Evolutionary conservation across 2,113 vertebrate genomes (phyloP), one percentile per base, ranked within the genome.

Genomic region (Tursiops truncatus): DNA sequence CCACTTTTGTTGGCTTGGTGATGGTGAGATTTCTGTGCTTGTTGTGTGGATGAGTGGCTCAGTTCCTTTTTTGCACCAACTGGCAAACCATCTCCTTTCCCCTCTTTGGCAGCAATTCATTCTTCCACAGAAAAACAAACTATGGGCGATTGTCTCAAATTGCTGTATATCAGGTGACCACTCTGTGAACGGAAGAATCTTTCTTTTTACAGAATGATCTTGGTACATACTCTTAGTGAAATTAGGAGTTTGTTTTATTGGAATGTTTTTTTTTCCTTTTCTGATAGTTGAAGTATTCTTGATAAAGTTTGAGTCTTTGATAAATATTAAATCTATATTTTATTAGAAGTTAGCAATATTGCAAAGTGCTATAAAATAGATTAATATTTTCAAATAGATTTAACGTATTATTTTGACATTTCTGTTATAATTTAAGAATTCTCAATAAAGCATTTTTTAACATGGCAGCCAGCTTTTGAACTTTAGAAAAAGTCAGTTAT

Each of bases 391-490:
- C 62, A 95, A 89, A 63, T 83, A 56, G 31, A 84, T 76, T 89
- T 92, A 76, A 31, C 67, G 15, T 70, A 68, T 63, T 87, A 67
- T 89, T 93, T 91, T 76, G 26, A 47, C 89, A 15, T 73, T 71
- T 93, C 76, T n/a, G 15, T 74, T 82, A 31, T 73, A 38, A 80
- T 70, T 94, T 9, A 18, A 93, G 71, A 89, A 68, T 28, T 20
- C 14, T 26, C 10, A 31, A 8, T 38, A 95, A 82, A 94, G 23
- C 33, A 74, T 90, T n/a, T 8, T 95, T 79, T 85, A 88, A 91
- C 82, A 96, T 89, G 62, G 53, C 21, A 96, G 47, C 41, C n/a
- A 95, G n/a, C 31, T 88, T 92, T 96, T 93, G 86, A 93, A 88
- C 20, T 70, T 81, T 67, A 67, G 58, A 88, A 95, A 89, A 94